These are phyloP conservation scores for Acrocephalus kingi DNA, from an alignment of 2,113 vertebrate genomes.

Conservation along the genomic window DNA sequence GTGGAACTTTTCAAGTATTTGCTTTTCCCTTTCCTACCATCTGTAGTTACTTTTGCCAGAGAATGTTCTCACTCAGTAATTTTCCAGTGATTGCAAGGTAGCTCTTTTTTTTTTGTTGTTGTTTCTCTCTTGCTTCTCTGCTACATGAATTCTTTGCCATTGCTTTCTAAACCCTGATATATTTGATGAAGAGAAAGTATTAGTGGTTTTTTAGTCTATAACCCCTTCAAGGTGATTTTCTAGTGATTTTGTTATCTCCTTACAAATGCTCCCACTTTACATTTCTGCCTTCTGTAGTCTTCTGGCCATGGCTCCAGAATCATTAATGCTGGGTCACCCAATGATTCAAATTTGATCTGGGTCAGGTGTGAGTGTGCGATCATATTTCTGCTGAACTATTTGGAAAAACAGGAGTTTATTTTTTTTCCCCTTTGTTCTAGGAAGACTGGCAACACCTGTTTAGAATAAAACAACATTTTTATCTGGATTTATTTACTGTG, in stretches of 20 bases:
- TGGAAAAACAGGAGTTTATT: neutral
- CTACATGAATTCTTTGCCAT: neutral
- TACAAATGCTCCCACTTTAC: neutral
- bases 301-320: neutral
- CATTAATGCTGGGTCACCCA: neutral
- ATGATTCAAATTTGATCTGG: neutral
- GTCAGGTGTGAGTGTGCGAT: neutral
- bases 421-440: neutral
- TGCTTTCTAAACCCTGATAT: neutral
- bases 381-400: neutral
- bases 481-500: conserved; percentile 44
- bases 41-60: conserved; percentile 23
- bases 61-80: conserved; percentile 43
- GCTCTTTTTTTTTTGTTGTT: neutral
- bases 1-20: conserved; percentile 24
- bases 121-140: neutral
- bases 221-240: neutral
- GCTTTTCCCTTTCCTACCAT: conserved; percentile 16
- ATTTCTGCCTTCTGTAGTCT: neutral
- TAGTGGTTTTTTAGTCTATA: neutral
- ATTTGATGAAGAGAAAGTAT: neutral
- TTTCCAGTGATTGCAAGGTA: conserved; percentile 55
- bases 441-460: conserved; percentile 5
- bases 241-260: neutral
- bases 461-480: neutral